phyloP scores from a whole-genome alignment of 2,113 vertebrate genomes.

The Saimiri boliviensis region DNA sequence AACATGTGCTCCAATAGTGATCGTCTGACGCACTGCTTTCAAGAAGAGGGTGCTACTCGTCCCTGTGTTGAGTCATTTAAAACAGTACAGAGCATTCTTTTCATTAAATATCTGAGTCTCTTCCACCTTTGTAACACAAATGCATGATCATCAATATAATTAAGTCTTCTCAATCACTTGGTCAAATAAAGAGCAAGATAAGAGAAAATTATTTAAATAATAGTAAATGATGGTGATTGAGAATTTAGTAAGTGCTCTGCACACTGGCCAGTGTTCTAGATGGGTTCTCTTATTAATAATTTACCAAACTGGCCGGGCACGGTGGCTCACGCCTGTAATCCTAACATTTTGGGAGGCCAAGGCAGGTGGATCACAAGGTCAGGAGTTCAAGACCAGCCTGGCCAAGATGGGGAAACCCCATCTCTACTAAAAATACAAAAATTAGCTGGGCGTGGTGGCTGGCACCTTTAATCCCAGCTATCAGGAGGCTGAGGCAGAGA shows the following conservation, averaged over 20 bases:
- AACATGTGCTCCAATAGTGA: rapidly evolving
- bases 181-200: not conserved
- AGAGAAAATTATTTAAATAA: not conserved
- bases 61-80: not conserved
- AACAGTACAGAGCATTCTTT: not conserved
- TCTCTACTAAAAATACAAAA: too few species aligned
- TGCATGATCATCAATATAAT: not conserved
- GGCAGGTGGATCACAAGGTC: too few species aligned
- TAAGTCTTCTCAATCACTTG: not conserved
- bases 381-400: too few species aligned
- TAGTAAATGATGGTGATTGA: not conserved
- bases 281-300: not conserved
- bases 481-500: too few species aligned
- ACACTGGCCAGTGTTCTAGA: not conserved
- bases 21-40: not conserved
- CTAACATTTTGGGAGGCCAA: too few species aligned
- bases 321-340: too few species aligned
- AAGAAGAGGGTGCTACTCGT: not conserved
- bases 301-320: not conserved
- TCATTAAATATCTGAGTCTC: not conserved
- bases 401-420: too few species aligned
- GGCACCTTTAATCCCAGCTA: too few species aligned
- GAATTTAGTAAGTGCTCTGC: not conserved
- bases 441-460: too few species aligned
- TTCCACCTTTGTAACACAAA: not conserved